Conservation (phyloP, 2,113 vertebrate species). For the Pelodiscus sinensis region DNA sequence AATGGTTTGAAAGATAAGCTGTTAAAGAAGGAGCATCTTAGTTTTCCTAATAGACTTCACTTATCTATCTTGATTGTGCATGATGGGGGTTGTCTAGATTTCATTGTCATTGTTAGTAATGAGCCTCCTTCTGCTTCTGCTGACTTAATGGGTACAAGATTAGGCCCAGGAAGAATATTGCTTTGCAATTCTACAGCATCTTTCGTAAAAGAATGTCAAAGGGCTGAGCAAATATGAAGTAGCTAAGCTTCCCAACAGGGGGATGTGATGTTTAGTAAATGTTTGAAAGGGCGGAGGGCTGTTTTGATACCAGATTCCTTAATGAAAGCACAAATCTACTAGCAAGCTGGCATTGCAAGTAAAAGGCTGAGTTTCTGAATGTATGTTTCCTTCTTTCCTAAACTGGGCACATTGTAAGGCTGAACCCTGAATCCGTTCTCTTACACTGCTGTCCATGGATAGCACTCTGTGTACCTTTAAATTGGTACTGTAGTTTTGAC, state of each 20-base stretch:
- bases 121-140: fast-evolving
- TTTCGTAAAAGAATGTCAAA: neutral
- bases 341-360: neutral
- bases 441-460: neutral
- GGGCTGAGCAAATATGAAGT: neutral
- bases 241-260: neutral
- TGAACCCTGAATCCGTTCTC: neutral
- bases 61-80: neutral
- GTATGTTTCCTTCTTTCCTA: neutral
- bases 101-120: neutral
- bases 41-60: neutral
- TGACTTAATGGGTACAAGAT: neutral
- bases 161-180: neutral
- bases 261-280: neutral
- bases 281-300: neutral
- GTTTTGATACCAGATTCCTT: neutral
- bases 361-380: neutral
- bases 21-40: neutral
- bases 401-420: neutral
- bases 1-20: neutral
- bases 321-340: neutral
- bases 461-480: neutral
- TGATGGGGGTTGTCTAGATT: neutral
- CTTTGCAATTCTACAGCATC: neutral
- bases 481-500: neutral